Evolutionary conservation across 2,797 vertebrate genomes (phyloP).

Genomic region (Novumbra hubbsi): DNA sequence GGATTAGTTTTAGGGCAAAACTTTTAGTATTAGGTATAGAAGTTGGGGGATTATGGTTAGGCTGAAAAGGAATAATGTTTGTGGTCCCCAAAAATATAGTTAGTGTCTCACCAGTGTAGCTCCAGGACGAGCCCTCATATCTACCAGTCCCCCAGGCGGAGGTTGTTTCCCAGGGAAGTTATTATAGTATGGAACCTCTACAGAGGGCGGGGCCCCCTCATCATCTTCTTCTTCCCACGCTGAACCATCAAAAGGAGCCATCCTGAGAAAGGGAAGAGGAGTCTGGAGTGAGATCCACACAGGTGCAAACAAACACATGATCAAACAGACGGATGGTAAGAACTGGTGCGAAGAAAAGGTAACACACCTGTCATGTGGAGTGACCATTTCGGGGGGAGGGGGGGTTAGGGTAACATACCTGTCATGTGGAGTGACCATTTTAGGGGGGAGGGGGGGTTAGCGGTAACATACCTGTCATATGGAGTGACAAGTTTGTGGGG

Average conservation of each 20-base stretch:
- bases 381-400: no score
- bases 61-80: no score
- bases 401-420: no score
- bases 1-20: no score
- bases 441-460: no score
- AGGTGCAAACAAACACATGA: neutral
- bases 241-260: slow-evolving; percentile 95
- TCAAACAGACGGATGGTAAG: neutral
- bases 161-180: slow-evolving; percentile 97
- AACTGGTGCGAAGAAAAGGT: no score
- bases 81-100: neutral
- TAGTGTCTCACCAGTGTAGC: slow-evolving; percentile 85
- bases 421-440: no score
- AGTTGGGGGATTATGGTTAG: no score
- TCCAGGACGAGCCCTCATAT: slow-evolving; percentile 85
- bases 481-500: no score
- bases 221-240: slow-evolving; percentile 98
- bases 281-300: neutral
- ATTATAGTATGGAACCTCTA: slow-evolving; percentile 94
- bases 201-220: slow-evolving; percentile 77
- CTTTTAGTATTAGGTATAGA: no score
- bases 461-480: no score
- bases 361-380: no score
- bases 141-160: slow-evolving; percentile 89
- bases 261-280: slow-evolving; percentile 67